Percentiles rank a stretch among this genome's conserved stretches.
These are phyloP conservation scores for Ahaetulla prasina DNA, from an alignment of 2,113 vertebrate species.

Conservation along the genomic window DNA sequence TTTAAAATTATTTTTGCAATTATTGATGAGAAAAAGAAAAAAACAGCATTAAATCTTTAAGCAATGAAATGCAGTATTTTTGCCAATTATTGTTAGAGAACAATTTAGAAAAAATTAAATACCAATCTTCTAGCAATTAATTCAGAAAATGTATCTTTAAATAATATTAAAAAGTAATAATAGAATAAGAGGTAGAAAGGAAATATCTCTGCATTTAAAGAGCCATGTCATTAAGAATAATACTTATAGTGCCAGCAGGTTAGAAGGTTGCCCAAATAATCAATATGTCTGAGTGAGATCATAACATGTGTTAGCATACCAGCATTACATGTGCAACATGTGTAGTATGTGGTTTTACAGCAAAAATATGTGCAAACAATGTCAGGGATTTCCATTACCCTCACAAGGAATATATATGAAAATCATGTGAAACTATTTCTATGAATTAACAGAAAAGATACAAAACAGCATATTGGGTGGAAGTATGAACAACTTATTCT, in stretches of 20 bases:
- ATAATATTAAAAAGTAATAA: neutral
- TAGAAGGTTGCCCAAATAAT: neutral
- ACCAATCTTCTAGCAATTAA: neutral
- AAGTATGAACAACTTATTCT: neutral
- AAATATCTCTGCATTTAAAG: neutral
- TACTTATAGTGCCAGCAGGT: neutral
- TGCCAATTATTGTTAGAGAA: neutral
- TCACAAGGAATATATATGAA: neutral
- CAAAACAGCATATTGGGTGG: neutral
- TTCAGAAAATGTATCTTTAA: neutral
- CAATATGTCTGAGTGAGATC: neutral
- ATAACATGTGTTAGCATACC: neutral
- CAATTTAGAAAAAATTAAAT: neutral
- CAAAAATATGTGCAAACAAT: neutral
- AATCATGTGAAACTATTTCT: neutral
- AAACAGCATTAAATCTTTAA: neutral
- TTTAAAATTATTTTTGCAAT: neutral
- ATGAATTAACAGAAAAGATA: neutral
- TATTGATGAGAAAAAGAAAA: neutral
- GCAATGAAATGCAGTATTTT: neutral
- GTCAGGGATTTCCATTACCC: neutral
- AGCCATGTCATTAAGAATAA: neutral
- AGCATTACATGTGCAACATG: neutral
- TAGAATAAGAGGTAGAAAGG: neutral
- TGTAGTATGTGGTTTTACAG: neutral